Base-by-base conservation (phyloP, 2,888 invertebrate species). In the Pyrochroa serraticornis region DNA sequence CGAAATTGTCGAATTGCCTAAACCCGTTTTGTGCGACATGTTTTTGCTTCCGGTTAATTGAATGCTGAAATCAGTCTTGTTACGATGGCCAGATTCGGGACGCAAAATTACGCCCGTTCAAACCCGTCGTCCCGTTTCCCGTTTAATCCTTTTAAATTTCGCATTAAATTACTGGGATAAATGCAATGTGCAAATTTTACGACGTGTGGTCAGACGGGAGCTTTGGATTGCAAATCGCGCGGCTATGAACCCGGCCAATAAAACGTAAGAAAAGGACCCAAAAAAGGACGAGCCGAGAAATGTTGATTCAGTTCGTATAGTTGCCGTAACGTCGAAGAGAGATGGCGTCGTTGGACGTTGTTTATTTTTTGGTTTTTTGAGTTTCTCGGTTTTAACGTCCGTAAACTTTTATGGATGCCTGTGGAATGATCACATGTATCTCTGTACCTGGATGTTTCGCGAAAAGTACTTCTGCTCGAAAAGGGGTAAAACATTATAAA, bases 131-230 rank as follows among this genome's bases (percentile, higher is more conserved):
- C 35, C 32, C 39, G 46, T 46, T 53, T 45, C 44, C 46, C 37
- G 35, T 50, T 51, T 57, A 56, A 60, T 60, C 60, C 57, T 46
- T 60, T 61, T 48, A 41, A 44, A 56, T 50, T 57, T 41, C 49
- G 54, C 61, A 58, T 54, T 61, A 53, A 61, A 61, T 61, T 61
- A 55, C 50, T 1, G 49, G 58, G 65, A 66, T 65, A 63, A 65
- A 66, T 59, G 65, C 55, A 50, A 45, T 59, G 65, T 62, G 66
- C 58, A 65, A 65, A 66, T 66, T 68, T 65, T 63, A 68, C 64
- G 62, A 63, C 54, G 65, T 64, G 64, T 59, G 60, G 63, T 64
- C 63, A 59, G 61, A 42, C 22, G 12, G 31, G 39, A 38, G 49
- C 48, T 57, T 47, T 53, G 61, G 65, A 63, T 65, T 68, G 66